Evolutionary conservation across 2,797 vertebrate genomes (phyloP).

Genomic region (Taeniopygia guttata): DNA sequence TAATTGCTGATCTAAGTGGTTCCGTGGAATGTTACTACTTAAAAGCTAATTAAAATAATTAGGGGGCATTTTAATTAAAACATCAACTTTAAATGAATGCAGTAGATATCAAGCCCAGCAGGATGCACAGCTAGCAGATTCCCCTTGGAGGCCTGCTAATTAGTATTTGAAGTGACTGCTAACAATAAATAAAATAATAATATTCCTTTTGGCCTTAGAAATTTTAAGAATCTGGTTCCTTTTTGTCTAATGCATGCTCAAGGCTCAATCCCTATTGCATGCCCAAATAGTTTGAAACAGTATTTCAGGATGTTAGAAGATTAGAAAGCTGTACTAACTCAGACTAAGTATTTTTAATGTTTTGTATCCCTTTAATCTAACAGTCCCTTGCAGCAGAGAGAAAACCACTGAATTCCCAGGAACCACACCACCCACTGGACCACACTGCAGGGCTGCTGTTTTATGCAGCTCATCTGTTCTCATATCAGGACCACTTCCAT

Average conservation of each 20-base stretch:
- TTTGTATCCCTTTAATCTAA: background rate
- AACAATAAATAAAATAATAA: constrained; percentile 35
- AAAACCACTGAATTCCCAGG: background rate
- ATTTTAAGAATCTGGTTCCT: background rate
- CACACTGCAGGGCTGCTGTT: background rate
- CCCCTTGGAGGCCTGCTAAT: constrained; percentile 35
- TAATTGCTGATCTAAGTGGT: background rate
- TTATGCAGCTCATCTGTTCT: background rate
- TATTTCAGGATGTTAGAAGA: background rate
- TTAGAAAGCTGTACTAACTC: background rate
- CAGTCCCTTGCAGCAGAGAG: background rate
- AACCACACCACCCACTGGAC: background rate
- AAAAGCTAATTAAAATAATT: constrained; percentile 42
- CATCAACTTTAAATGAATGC: constrained; percentile 32
- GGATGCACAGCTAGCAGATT: background rate
- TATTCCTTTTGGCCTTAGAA: background rate
- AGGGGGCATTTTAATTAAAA: constrained; percentile 53
- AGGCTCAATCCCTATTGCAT: background rate
- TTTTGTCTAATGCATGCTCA: background rate
- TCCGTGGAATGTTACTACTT: constrained; percentile 23
- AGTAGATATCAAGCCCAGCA: constrained; percentile 26
- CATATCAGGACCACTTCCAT: background rate
- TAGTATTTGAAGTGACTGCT: constrained; percentile 11
- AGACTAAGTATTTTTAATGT: background rate
- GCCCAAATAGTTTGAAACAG: background rate